Percentiles rank a stretch among this genome's conserved stretches.
These are phyloP conservation scores for Zophobas morio DNA, from an alignment of 1,140 invertebrate species.

Conservation along the genomic window DNA sequence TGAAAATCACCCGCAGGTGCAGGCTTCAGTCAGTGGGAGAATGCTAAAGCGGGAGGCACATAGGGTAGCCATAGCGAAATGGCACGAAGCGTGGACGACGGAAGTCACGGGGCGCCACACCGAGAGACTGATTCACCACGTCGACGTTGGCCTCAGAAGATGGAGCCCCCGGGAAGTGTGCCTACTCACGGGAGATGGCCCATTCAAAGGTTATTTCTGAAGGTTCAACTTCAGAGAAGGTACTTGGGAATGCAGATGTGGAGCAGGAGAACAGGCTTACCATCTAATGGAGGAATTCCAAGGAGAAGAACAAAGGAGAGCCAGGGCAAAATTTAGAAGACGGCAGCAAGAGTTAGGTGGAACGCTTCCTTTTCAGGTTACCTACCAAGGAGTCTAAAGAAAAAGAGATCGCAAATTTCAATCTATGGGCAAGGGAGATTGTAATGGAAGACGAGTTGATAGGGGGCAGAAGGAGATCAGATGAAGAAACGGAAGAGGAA, in stretches of 20 bases:
- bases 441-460: too few relatives aligned
- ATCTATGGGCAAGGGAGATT: too few relatives aligned
- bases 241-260: not conserved
- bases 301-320: too few relatives aligned
- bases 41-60: constrained; percentile 6
- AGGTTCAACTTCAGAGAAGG: not conserved
- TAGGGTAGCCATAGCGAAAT: constrained; percentile 8
- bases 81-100: not conserved
- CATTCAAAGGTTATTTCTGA: constrained; percentile 10
- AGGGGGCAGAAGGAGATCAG: too few relatives aligned
- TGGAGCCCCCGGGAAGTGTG: constrained; percentile 23
- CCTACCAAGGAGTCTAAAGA: too few relatives aligned
- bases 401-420: too few relatives aligned
- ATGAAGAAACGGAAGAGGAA: too few relatives aligned
- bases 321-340: too few relatives aligned
- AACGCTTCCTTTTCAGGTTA: too few relatives aligned
- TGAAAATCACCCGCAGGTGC: not conserved
- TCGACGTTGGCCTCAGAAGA: not conserved
- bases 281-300: too few relatives aligned
- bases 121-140: not conserved
- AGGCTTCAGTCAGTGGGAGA: not conserved
- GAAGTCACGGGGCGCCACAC: not conserved
- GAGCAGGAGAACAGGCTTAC: not conserved
- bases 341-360: too few relatives aligned
- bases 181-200: constrained; percentile 13